Conservation (phyloP, 2,113 vertebrate genomes). For the Sander lucioperca region DNA sequence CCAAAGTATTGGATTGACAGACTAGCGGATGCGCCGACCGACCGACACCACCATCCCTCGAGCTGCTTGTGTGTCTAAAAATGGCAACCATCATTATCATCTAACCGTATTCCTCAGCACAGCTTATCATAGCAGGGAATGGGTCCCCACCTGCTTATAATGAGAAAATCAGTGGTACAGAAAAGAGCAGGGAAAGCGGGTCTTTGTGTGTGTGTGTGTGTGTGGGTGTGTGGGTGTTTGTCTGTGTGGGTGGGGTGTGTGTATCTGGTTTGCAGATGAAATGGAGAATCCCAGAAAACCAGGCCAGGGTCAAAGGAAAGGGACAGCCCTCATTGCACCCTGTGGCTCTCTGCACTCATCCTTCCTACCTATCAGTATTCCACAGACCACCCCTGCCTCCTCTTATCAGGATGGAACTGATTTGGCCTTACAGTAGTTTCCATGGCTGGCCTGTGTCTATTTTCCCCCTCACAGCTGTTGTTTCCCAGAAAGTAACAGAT, state of each 20-base stretch:
- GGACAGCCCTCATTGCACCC: conserved; percentile 16
- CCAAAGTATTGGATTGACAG: conserved; percentile 11
- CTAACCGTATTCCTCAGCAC: conserved; percentile 48
- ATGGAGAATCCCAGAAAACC: conserved; percentile 43
- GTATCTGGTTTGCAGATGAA: conserved; percentile 42
- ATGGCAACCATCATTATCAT: conserved; percentile 53
- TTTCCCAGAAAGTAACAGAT: conserved; percentile 40
- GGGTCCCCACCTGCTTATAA: conserved; percentile 53
- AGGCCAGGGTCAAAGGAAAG: conserved; percentile 64
- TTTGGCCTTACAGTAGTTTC: conserved; percentile 60
- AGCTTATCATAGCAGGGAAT: conserved; percentile 45
- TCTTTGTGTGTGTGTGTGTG: conserved; percentile 15
- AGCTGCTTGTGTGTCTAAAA: conserved; percentile 46
- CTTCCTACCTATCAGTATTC: conserved; percentile 71
- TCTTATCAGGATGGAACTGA: conserved; percentile 71
- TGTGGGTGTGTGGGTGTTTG: conserved; percentile 1
- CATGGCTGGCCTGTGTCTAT: conserved; percentile 32
- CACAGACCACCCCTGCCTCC: conserved; percentile 56
- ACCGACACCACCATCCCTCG: background rate
- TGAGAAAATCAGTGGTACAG: conserved; percentile 63
- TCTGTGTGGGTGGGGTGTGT: conserved; percentile 14
- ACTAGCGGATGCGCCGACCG: background rate
- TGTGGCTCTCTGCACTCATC: conserved; percentile 48
- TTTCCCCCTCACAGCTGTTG: conserved; percentile 11
- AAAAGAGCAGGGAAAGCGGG: conserved; percentile 40